phyloP scores from a whole-genome alignment of 1,140 invertebrate species.

The Eumeta japonica region DNA sequence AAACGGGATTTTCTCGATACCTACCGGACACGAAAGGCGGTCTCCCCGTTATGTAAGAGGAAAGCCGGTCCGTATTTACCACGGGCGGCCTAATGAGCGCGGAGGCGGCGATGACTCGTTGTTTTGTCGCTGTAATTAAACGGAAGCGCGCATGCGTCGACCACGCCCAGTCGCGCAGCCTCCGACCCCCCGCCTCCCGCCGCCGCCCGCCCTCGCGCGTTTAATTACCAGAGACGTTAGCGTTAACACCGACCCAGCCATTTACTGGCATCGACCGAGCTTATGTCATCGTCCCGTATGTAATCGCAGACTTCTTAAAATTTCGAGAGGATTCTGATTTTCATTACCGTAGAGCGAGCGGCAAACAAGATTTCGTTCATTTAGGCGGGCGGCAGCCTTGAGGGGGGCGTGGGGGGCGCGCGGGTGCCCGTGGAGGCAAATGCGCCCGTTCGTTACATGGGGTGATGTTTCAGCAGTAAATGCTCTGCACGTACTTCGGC shows the following conservation, averaged over 20 bases:
- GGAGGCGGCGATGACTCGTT: conserved; percentile 41
- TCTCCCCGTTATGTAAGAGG: background rate
- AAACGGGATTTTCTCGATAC: too few relatives aligned
- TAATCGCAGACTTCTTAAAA: too few relatives aligned
- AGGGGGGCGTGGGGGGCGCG: too few relatives aligned
- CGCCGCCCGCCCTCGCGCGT: conserved; percentile 18
- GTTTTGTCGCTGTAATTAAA: conserved; percentile 42
- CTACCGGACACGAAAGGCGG: too few relatives aligned
- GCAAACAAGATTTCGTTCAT: too few relatives aligned
- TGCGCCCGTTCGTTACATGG: conserved; percentile 46
- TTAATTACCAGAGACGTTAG: conserved; percentile 56
- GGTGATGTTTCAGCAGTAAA: conserved; percentile 20
- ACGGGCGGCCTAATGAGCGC: conserved; percentile 33
- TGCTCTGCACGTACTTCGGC: conserved; percentile 41
- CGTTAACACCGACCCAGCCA: too few relatives aligned
- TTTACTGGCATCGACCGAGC: too few relatives aligned
- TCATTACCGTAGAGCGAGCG: too few relatives aligned
- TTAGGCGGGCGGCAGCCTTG: too few relatives aligned
- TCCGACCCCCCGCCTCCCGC: conserved; percentile 17
- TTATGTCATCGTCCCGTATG: too few relatives aligned
- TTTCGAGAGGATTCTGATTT: too few relatives aligned
- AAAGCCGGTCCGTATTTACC: too few relatives aligned
- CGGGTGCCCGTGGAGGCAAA: conserved; percentile 23
- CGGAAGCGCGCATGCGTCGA: conserved; percentile 37
- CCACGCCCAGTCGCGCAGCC: conserved; percentile 46